Conservation (phyloP, 2,888 invertebrate genomes). For the Drosophila meridionalis region DNA sequence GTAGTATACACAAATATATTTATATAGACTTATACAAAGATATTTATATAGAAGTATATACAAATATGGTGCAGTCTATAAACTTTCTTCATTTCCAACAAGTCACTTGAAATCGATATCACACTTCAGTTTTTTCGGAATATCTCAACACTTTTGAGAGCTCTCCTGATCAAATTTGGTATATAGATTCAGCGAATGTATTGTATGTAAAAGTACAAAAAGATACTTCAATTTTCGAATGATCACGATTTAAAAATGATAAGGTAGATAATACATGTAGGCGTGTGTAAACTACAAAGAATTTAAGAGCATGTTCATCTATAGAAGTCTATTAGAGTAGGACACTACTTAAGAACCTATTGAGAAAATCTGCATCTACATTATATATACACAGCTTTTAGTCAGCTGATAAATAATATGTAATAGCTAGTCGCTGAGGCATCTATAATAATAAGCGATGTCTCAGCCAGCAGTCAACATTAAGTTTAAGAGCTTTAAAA, state of each 20-base stretch:
- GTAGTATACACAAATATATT: too few relatives aligned
- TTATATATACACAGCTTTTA: background rate
- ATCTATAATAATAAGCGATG: background rate
- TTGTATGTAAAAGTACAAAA: background rate
- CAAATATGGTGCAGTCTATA: background rate
- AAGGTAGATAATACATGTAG: background rate
- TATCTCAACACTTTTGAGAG: background rate
- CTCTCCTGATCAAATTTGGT: background rate
- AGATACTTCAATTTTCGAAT: background rate
- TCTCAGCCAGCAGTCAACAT: background rate
- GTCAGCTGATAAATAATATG: background rate
- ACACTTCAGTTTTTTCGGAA: background rate
- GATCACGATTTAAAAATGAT: background rate
- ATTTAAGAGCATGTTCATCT: too few relatives aligned
- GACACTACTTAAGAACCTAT: background rate
- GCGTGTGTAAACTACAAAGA: too few relatives aligned
- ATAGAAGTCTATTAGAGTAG: background rate
- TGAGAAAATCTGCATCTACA: background rate
- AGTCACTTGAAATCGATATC: background rate
- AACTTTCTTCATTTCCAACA: background rate
- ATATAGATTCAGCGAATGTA: background rate
- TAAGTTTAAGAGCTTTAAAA: background rate
- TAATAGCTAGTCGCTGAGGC: background rate
- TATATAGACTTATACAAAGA: background rate
- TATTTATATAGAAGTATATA: background rate